Evolutionary conservation across 2,797 vertebrate species (phyloP).

Genomic region (Valencia hispanica): DNA sequence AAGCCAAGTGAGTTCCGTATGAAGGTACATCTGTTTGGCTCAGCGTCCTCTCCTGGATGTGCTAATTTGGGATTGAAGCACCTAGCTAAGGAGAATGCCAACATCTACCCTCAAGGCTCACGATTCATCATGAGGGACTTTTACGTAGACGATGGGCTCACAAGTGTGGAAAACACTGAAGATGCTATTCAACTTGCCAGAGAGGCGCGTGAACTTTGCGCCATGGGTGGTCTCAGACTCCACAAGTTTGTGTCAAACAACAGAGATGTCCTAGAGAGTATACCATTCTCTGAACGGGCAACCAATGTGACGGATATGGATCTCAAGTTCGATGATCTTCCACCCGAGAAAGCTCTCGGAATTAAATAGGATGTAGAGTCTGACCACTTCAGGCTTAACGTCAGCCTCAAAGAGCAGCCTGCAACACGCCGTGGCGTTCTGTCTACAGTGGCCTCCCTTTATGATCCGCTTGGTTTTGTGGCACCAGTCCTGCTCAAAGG

Average conservation of each 20-base stretch:
- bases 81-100: too few relatives aligned
- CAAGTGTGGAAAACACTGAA: too few relatives aligned
- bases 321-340: background rate
- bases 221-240: background rate
- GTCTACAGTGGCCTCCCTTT: slow-evolving; percentile 4
- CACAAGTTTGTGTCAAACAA: slow-evolving; percentile 12
- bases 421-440: background rate
- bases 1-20: too few relatives aligned
- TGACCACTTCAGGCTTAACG: background rate
- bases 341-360: background rate
- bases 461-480: background rate
- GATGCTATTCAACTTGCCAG: background rate
- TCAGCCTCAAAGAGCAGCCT: slow-evolving; percentile 1
- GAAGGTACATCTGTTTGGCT: too few relatives aligned
- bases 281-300: background rate
- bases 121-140: slow-evolving; percentile 4
- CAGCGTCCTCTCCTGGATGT: too few relatives aligned
- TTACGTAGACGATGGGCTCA: background rate
- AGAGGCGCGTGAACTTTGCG: background rate
- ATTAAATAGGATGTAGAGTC: slow-evolving; percentile 23
- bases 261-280: background rate
- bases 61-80: too few relatives aligned
- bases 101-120: background rate
- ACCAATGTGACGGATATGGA: background rate
- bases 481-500: slow-evolving; percentile 11